These are phyloP conservation scores for Drosophila multiciliata DNA, from an alignment of 2,888 invertebrate species.

Conservation along the genomic window DNA sequence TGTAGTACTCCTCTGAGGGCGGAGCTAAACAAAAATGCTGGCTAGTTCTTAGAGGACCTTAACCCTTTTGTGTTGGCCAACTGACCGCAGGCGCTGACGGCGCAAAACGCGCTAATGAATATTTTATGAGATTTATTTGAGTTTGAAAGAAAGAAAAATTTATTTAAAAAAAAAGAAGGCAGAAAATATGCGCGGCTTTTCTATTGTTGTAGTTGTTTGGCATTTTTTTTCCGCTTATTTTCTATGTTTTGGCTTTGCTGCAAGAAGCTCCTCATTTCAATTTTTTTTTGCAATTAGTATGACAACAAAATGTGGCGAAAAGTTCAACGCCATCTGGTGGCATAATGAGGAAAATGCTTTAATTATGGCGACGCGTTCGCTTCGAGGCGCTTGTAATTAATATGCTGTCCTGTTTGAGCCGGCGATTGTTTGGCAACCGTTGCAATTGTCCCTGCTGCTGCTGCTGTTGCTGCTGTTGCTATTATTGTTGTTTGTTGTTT, in stretches of 20 bases:
- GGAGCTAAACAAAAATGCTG: conserved; percentile 8
- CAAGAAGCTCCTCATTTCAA: conserved; percentile 59
- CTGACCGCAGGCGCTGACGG: conserved; percentile 72
- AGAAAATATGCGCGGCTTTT: conserved; percentile 37
- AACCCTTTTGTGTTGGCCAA: conserved; percentile 70
- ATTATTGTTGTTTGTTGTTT: background rate
- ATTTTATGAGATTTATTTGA: conserved; percentile 81
- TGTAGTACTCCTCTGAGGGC: background rate
- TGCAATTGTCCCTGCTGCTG: conserved; percentile 14
- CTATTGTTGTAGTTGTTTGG: conserved; percentile 9
- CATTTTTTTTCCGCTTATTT: conserved; percentile 28
- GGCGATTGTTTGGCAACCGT: conserved; percentile 38
- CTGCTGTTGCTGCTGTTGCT: conserved; percentile 4
- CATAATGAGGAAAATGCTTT: conserved; percentile 74
- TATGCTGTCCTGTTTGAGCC: conserved; percentile 51
- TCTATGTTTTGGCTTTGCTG: conserved; percentile 50
- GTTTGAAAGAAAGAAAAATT: conserved; percentile 62
- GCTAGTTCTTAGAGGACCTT: conserved; percentile 51
- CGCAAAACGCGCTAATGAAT: conserved; percentile 75
- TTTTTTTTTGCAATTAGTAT: conserved; percentile 70
- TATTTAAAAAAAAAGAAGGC: conserved; percentile 30
- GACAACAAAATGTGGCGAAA: conserved; percentile 51
- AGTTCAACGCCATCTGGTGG: conserved; percentile 54
- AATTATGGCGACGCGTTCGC: conserved; percentile 65
- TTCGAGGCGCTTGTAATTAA: conserved; percentile 67